phyloP scores from a whole-genome alignment of 2,888 invertebrate genomes.

The Liodrosophila aerea region DNA sequence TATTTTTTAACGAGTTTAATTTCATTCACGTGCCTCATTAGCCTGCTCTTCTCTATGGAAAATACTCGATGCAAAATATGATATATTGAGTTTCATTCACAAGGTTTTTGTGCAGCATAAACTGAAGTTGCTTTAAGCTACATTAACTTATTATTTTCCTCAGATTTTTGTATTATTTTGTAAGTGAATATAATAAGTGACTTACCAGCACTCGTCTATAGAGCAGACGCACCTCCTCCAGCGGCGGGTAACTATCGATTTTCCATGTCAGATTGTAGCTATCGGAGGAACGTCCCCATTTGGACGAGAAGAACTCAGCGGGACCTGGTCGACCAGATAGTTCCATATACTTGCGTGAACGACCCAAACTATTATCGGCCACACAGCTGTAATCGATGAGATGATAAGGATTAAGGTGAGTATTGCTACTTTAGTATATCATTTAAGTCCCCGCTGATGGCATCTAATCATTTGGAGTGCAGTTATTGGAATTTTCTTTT shows the following conservation, averaged over 20 bases:
- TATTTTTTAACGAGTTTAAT: slow-evolving; percentile 26
- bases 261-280: slow-evolving; percentile 87
- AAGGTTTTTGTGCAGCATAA: neutral
- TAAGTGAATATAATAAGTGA: too few relatives aligned
- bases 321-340: slow-evolving; percentile 88
- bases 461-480: slow-evolving; percentile 11
- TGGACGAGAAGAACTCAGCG: slow-evolving; percentile 87
- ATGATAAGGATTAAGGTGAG: neutral
- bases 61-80: slow-evolving; percentile 13
- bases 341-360: slow-evolving; percentile 88
- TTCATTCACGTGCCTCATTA: slow-evolving; percentile 72
- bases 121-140: neutral
- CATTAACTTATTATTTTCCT: neutral
- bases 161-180: neutral
- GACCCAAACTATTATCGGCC: slow-evolving; percentile 87
- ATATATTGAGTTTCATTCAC: slow-evolving; percentile 21
- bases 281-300: slow-evolving; percentile 85
- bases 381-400: slow-evolving; percentile 84
- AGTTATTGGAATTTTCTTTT: slow-evolving; percentile 46
- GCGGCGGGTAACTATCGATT: slow-evolving; percentile 88
- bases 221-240: slow-evolving; percentile 87
- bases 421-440: neutral
- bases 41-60: slow-evolving; percentile 18
- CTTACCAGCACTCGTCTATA: slow-evolving; percentile 87
- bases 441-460: slow-evolving; percentile 1